phyloP scores from a whole-genome alignment of 2,113 vertebrate genomes.

The Ptyas mucosa region DNA sequence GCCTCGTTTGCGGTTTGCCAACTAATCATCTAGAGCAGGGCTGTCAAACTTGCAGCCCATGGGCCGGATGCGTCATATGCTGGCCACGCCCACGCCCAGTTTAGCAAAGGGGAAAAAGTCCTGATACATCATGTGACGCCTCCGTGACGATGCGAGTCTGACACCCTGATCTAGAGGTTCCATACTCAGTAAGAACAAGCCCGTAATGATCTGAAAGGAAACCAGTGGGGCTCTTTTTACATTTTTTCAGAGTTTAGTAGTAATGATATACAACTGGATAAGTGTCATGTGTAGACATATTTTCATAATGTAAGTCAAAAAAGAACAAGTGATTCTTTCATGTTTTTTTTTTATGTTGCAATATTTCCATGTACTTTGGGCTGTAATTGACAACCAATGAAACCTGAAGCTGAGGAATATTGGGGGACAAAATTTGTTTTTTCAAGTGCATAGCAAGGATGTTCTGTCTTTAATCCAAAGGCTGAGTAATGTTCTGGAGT shows the following conservation, averaged over 20 bases:
- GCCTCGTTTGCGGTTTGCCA: neutral
- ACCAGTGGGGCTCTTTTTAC: neutral
- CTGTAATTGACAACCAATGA: accelerated
- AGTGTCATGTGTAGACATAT: neutral
- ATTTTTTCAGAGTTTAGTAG: neutral
- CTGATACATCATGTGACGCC: too few relatives aligned
- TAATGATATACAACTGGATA: neutral
- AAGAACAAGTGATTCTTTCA: neutral
- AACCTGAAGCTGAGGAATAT: neutral
- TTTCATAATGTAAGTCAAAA: neutral
- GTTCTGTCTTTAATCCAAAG: neutral
- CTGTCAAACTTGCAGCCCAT: too few relatives aligned
- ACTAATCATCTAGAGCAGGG: neutral
- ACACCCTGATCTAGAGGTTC: neutral
- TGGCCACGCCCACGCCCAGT: too few relatives aligned
- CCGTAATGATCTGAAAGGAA: neutral
- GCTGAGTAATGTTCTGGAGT: constrained; percentile 11
- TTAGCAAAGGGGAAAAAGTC: too few relatives aligned
- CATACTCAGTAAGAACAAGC: neutral
- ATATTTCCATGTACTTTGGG: neutral
- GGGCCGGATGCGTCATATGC: too few relatives aligned
- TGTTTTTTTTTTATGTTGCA: neutral
- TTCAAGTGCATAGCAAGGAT: neutral
- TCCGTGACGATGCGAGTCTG: too few relatives aligned
- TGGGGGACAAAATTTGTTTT: neutral